A percentile compares a stretch with the other conserved stretches of the same genome.
phyloP scores from a whole-genome alignment of 1,140 invertebrate species.

The Trissolcus basalis region DNA sequence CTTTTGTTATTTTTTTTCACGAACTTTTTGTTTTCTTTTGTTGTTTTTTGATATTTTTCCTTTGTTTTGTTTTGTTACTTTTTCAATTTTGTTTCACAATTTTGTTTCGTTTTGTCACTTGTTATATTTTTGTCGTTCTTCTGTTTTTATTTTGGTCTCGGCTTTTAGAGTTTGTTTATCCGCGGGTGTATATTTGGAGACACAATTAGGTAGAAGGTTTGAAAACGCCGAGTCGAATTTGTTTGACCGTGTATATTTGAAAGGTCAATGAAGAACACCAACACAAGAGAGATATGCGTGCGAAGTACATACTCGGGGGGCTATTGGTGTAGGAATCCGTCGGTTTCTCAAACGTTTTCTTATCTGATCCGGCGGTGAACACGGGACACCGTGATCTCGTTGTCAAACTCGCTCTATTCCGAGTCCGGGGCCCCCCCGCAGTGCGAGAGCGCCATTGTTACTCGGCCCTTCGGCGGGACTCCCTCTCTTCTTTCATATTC shows the following conservation, averaged over 20 bases:
- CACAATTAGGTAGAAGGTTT: constrained; percentile 20
- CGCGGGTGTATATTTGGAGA: background rate
- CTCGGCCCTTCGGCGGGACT: constrained; percentile 43
- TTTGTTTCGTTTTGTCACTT: background rate
- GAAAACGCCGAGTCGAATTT: constrained; percentile 33
- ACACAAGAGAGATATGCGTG: constrained; percentile 66
- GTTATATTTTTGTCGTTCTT: background rate
- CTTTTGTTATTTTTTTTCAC: no score
- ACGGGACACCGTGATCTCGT: constrained; percentile 68
- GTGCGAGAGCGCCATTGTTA: constrained; percentile 71
- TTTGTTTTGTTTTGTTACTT: no score
- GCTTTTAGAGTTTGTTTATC: background rate
- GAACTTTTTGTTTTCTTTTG: no score
- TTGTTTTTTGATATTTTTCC: no score
- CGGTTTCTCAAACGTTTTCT: constrained; percentile 70
- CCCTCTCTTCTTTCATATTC: constrained; percentile 63
- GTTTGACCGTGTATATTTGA: constrained; percentile 43
- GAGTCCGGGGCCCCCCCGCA: constrained; percentile 65
- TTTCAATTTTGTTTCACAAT: no score
- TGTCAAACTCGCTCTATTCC: constrained; percentile 74
- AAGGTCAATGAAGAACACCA: constrained; percentile 54
- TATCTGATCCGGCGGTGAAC: constrained; percentile 71
- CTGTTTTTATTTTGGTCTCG: background rate
- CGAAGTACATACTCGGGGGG: constrained; percentile 58
- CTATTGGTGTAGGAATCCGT: constrained; percentile 64